These are phyloP conservation scores for Epinephelus coioides DNA, from an alignment of 2,797 vertebrate genomes.

Conservation along the genomic window DNA sequence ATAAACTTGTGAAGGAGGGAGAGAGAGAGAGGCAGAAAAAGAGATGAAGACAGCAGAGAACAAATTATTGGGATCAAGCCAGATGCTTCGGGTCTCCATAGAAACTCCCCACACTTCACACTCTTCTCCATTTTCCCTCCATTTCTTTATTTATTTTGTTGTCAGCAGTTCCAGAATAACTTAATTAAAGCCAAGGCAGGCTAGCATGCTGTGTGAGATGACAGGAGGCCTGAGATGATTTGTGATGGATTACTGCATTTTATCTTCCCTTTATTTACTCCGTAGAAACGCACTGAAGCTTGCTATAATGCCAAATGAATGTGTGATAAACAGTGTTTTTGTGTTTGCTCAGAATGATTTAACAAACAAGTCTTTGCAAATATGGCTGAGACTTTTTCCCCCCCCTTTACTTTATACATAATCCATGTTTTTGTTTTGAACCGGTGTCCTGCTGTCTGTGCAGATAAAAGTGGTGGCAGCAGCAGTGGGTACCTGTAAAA, in stretches of 20 bases:
- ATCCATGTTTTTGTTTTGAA: conserved; percentile 80
- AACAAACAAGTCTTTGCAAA: conserved; percentile 78
- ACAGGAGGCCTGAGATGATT: conserved; percentile 86
- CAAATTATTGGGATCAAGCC: conserved; percentile 86
- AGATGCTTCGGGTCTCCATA: conserved; percentile 89
- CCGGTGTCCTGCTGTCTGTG: conserved; percentile 76
- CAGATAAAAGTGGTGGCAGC: conserved; percentile 73
- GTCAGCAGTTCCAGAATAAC: conserved; percentile 87
- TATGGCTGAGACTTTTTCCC: conserved; percentile 41
- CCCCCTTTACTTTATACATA: conserved; percentile 55
- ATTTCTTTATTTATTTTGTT: conserved; percentile 87
- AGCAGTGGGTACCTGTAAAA: conserved; percentile 75
- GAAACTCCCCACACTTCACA: conserved; percentile 83
- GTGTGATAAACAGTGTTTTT: conserved; percentile 76
- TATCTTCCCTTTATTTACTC: conserved; percentile 83
- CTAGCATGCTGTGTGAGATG: conserved; percentile 84
- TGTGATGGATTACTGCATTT: conserved; percentile 86
- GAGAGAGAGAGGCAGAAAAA: conserved; percentile 33
- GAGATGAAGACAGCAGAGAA: conserved; percentile 72
- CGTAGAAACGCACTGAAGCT: conserved; percentile 73
- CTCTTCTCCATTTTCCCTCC: conserved; percentile 76
- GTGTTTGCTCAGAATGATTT: conserved; percentile 73
- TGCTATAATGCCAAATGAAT: conserved; percentile 81
- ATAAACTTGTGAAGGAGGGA: conserved; percentile 32
- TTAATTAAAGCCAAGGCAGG: conserved; percentile 87